Percentiles rank a stretch among this genome's conserved stretches.
Conservation (phyloP, 2,113 vertebrate genomes). For the Aviceda subcristata region DNA sequence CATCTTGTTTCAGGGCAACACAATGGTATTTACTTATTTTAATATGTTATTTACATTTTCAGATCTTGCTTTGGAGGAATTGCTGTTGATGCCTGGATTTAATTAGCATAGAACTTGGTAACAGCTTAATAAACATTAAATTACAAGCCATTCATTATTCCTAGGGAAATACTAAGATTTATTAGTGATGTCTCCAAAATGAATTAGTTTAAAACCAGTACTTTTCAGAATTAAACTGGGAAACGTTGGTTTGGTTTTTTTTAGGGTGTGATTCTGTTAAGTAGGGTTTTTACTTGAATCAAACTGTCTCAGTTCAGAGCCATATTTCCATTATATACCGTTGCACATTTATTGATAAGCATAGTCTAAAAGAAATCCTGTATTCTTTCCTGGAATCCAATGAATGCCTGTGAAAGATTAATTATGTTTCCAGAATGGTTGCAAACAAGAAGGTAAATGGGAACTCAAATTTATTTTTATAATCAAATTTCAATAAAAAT, state of each 20-base stretch:
- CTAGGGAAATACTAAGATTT: constrained; percentile 63
- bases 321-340: background rate
- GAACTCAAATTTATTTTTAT: background rate
- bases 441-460: background rate
- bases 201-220: constrained; percentile 48
- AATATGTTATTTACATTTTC: constrained; percentile 59
- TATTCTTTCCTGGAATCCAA: background rate
- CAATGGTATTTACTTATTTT: constrained; percentile 45
- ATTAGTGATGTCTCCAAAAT: constrained; percentile 38
- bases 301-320: background rate
- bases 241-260: background rate
- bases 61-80: constrained; percentile 50
- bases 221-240: constrained; percentile 44
- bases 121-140: constrained; percentile 65
- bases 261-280: constrained; percentile 28
- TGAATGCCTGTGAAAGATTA: background rate
- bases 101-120: constrained; percentile 49
- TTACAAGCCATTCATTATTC: constrained; percentile 45
- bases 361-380: background rate
- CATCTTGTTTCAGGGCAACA: background rate
- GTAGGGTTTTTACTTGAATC: background rate
- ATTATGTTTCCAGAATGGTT: background rate
- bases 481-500: background rate
- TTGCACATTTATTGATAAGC: background rate
- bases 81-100: constrained; percentile 43